These are phyloP conservation scores for Eupeodes luniger DNA, from an alignment of 2,888 invertebrate genomes.

Conservation along the genomic window DNA sequence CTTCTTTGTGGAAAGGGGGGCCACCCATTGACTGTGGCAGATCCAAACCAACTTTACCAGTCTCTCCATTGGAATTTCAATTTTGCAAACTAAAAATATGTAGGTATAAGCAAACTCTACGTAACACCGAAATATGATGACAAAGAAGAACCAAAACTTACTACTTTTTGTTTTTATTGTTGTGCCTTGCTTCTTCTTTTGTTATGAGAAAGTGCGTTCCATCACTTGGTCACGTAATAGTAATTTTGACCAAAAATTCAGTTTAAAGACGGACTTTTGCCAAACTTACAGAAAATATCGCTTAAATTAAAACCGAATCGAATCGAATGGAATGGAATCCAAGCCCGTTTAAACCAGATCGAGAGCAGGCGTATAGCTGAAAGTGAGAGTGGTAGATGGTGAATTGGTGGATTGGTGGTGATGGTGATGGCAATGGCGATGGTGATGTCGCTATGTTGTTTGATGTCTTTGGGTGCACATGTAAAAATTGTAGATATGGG, in stretches of 20 bases:
- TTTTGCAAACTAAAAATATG: conserved; percentile 56
- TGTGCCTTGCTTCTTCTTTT: conserved; percentile 39
- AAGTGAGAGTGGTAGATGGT: conserved; percentile 11
- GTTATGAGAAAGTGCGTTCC: conserved; percentile 71
- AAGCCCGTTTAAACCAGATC: conserved; percentile 46
- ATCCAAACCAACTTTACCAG: neutral
- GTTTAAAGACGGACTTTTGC: conserved; percentile 69
- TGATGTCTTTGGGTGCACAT: conserved; percentile 43
- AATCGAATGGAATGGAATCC: too few relatives aligned
- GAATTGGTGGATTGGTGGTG: too few relatives aligned
- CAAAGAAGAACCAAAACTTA: conserved; percentile 47
- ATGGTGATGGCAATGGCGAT: too few relatives aligned
- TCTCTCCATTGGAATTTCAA: conserved; percentile 63
- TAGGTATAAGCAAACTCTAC: conserved; percentile 31
- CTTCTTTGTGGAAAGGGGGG: neutral
- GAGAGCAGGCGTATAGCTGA: conserved; percentile 21
- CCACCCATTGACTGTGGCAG: neutral
- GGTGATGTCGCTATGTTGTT: neutral
- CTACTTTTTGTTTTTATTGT: neutral
- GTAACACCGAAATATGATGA: conserved; percentile 60
- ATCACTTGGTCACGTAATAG: conserved; percentile 66
- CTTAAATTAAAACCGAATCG: conserved; percentile 32
- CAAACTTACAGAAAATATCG: conserved; percentile 51
- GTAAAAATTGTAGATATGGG: conserved; percentile 44
- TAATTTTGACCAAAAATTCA: conserved; percentile 66